Evolutionary conservation across 2,113 vertebrate species (phyloP).

Genomic region (Eptatretus burgeri): DNA sequence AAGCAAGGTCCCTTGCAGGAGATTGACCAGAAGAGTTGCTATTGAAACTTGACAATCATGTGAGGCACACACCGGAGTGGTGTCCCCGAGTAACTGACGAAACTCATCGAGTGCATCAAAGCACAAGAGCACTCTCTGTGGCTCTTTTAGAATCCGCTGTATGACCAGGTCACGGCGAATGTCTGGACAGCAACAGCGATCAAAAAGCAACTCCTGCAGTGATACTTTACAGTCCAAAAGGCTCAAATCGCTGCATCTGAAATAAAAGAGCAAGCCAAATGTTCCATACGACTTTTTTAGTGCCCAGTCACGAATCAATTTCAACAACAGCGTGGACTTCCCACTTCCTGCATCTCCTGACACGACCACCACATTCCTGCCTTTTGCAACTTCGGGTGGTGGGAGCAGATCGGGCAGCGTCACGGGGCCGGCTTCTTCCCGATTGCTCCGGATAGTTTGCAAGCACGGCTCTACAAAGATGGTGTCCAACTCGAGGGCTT

Average conservation of each 20-base stretch:
- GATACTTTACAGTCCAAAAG: conserved; percentile 20
- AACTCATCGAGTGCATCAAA: conserved; percentile 54
- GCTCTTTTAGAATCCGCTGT: conserved; percentile 32
- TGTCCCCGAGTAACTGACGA: conserved; percentile 24
- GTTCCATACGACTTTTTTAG: conserved; percentile 16
- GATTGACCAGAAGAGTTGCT: conserved; percentile 27
- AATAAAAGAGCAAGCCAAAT: conserved; percentile 31
- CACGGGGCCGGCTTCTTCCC: neutral
- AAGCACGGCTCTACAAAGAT: neutral
- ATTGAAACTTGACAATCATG: conserved; percentile 22
- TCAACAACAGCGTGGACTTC: conserved; percentile 41
- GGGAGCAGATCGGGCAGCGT: neutral
- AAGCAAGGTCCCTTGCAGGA: conserved; percentile 39
- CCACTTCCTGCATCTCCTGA: conserved; percentile 41
- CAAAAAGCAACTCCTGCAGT: conserved; percentile 25
- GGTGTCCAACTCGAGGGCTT: neutral
- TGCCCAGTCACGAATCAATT: conserved; percentile 33
- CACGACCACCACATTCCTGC: conserved; percentile 25
- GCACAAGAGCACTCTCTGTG: conserved; percentile 28
- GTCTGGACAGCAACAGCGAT: conserved; percentile 44
- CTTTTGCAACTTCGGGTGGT: neutral
- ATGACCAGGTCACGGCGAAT: conserved; percentile 24
- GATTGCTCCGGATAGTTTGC: neutral
- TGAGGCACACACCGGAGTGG: conserved; percentile 22
- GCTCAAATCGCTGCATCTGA: conserved; percentile 39